phyloP scores from a whole-genome alignment of 2,113 vertebrate genomes.

The Vicugna pacos region DNA sequence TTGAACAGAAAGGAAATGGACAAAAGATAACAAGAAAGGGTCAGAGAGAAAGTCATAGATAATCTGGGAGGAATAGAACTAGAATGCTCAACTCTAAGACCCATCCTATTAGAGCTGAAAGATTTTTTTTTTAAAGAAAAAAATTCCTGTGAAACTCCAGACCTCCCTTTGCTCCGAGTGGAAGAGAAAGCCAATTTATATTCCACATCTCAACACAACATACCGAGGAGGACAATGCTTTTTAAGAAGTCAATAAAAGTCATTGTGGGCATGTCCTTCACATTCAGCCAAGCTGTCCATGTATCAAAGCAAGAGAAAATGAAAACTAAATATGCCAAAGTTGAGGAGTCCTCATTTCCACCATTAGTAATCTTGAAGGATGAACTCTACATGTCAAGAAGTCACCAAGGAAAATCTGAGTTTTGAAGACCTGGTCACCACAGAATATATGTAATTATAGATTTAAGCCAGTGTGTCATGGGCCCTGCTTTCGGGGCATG shows the following conservation, averaged over 20 bases:
- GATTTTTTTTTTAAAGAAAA: not conserved
- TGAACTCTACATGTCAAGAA: too few species aligned
- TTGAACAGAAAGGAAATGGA: too few species aligned
- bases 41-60: too few species aligned
- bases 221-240: too few species aligned
- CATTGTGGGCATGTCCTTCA: not conserved
- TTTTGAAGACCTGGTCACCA: not conserved
- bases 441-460: not conserved
- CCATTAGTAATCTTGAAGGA: not conserved
- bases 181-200: too few species aligned
- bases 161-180: not conserved
- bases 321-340: not conserved
- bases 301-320: not conserved
- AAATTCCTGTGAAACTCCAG: not conserved
- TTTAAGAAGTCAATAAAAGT: not conserved
- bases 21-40: too few species aligned
- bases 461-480: not conserved
- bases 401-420: not conserved
- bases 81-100: not conserved
- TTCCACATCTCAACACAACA: not conserved
- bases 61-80: too few species aligned
- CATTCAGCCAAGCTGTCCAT: not conserved
- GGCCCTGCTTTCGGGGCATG: not conserved
- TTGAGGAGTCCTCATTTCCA: not conserved
- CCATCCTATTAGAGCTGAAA: not conserved